Percentiles rank a stretch among this genome's conserved stretches.
phyloP scores from a whole-genome alignment of 2,113 vertebrate species.

The Pristiophorus japonicus region DNA sequence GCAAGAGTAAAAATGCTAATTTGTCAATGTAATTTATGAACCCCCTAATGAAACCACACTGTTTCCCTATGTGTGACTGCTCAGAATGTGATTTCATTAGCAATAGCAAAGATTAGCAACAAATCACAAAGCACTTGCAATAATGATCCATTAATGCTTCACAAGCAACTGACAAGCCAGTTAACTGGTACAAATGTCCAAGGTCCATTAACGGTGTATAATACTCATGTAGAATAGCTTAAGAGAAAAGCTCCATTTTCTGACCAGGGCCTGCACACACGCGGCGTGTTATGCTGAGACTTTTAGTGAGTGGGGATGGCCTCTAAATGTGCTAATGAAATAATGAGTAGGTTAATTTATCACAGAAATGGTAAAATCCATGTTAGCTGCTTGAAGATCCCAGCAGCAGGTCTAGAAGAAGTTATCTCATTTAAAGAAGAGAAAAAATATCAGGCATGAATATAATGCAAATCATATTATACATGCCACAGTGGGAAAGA shows the following conservation, averaged over 20 bases:
- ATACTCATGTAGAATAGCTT: background rate
- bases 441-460: background rate
- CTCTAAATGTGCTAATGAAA: background rate
- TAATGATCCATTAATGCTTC: constrained; percentile 4
- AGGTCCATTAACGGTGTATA: background rate
- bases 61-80: background rate
- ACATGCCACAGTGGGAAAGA: background rate
- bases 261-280: background rate
- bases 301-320: background rate
- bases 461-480: background rate
- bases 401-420: background rate
- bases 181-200: background rate
- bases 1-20: background rate
- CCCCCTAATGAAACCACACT: background rate
- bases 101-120: background rate
- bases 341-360: background rate
- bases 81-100: constrained; percentile 7
- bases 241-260: background rate
- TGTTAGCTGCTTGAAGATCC: background rate
- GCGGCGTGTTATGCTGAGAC: background rate
- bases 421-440: background rate
- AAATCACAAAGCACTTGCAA: background rate
- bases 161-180: background rate
- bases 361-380: background rate
- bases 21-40: background rate